phyloP scores from a whole-genome alignment of 2,113 vertebrate species.

The Daboia siamensis region DNA sequence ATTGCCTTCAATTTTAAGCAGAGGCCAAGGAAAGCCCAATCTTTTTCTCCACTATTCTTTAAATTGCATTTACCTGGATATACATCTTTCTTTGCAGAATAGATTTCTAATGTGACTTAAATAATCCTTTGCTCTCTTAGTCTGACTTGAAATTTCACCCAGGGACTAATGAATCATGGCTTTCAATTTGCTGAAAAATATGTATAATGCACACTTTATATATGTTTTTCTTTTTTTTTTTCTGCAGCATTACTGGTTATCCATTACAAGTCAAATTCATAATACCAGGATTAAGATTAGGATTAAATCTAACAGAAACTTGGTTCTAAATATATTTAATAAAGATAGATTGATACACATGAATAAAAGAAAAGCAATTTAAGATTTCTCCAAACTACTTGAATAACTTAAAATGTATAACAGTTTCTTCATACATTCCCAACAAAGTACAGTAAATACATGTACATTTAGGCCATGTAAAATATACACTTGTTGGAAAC shows the following conservation, averaged over 20 bases:
- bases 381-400: background rate
- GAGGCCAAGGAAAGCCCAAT: background rate
- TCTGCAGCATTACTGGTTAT: background rate
- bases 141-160: background rate
- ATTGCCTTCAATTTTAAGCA: background rate
- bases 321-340: background rate
- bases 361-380: background rate
- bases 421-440: background rate
- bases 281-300: background rate
- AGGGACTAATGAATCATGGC: background rate
- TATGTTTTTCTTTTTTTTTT: background rate
- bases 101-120: background rate
- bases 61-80: background rate
- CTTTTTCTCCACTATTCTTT: background rate
- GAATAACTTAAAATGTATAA: background rate
- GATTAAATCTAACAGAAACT: background rate
- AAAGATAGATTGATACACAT: background rate
- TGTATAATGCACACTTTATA: background rate
- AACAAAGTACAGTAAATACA: background rate
- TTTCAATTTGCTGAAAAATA: background rate
- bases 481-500: constrained; percentile 38
- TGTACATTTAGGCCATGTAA: background rate
- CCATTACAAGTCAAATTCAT: background rate
- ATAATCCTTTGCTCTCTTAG: background rate
- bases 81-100: background rate